phyloP scores from a whole-genome alignment of 1,140 invertebrate species.

The Batillaria attramentaria region DNA sequence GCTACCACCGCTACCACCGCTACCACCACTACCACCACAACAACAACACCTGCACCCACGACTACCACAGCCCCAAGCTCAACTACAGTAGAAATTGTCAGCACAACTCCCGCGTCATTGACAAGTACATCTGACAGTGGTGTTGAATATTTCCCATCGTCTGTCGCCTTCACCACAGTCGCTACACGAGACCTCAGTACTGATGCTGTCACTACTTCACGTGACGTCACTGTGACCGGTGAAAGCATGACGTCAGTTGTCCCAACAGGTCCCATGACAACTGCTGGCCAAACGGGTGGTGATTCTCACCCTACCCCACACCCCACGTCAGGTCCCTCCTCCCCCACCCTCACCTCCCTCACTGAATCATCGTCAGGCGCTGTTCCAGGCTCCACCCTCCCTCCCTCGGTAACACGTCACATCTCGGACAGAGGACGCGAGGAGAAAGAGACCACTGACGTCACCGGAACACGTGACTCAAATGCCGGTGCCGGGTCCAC shows the following conservation, averaged over 20 bases:
- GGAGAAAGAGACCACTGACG: background rate
- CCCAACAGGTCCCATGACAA: background rate
- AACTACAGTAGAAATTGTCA: background rate
- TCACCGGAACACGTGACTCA: no score
- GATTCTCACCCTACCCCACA: background rate
- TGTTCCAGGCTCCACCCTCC: background rate
- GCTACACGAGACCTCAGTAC: background rate
- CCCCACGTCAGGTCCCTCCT: background rate
- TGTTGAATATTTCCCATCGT: background rate
- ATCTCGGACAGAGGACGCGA: background rate
- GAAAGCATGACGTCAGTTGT: background rate
- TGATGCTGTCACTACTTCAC: background rate
- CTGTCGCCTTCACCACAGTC: background rate
- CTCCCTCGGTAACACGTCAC: background rate
- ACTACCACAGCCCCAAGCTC: background rate
- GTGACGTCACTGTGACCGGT: background rate
- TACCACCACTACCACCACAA: slow-evolving; percentile 6
- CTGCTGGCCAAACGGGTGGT: background rate
- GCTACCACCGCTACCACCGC: slow-evolving; percentile 22
- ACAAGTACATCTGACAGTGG: background rate
- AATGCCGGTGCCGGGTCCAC: no score
- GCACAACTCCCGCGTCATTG: background rate
- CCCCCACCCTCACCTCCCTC: background rate
- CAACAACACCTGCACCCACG: background rate
- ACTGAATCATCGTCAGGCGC: background rate